Conservation (phyloP, 2,888 invertebrate genomes). For the Ecdyonurus torrentis region DNA sequence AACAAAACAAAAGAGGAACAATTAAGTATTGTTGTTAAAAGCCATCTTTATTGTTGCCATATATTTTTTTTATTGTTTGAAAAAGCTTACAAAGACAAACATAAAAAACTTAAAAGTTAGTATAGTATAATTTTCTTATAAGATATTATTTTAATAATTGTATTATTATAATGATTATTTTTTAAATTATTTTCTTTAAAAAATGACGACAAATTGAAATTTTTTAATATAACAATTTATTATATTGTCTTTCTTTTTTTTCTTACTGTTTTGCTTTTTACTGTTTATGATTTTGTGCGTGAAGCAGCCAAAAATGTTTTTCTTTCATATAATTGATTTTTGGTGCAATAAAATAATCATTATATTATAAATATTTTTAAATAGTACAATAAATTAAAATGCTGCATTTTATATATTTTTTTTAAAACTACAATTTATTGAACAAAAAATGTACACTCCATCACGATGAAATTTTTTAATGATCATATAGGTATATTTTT, state of each 20-base stretch:
- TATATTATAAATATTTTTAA: neutral
- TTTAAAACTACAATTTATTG: neutral
- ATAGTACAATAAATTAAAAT: neutral
- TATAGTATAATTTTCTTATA: too few species aligned
- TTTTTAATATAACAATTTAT: too few species aligned
- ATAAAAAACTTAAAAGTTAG: too few species aligned
- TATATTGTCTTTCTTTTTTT: too few species aligned
- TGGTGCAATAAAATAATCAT: too few species aligned
- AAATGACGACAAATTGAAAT: neutral
- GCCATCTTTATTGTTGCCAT: neutral
- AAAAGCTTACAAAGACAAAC: neutral
- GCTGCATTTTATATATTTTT: neutral
- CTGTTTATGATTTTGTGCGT: too few species aligned
- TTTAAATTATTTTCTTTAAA: neutral
- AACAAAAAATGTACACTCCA: neutral
- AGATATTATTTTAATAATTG: neutral
- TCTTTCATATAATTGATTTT: too few species aligned
- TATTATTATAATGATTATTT: neutral
- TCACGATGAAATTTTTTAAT: too few species aligned
- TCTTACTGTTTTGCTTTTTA: neutral
- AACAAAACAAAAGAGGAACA: neutral
- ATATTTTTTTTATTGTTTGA: neutral
- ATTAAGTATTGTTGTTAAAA: neutral
- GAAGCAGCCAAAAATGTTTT: too few species aligned
- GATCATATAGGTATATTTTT: too few species aligned